Conservation (phyloP, 1,140 invertebrate species). For the Uloborus diversus region DNA sequence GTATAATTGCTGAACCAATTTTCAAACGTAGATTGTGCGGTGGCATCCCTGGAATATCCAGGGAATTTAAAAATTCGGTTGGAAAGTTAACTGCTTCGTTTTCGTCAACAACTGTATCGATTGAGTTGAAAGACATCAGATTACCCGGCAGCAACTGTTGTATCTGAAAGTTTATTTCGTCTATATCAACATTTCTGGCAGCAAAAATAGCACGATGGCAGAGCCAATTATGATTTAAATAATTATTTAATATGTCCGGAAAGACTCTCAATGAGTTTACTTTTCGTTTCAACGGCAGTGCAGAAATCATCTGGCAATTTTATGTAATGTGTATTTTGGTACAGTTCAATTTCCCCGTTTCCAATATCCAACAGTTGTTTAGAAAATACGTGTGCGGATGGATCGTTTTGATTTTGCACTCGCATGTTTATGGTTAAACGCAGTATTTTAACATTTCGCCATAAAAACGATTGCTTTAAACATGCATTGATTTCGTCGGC, state of each 20-base stretch:
- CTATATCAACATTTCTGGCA: constrained; percentile 18
- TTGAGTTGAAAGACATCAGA: background rate
- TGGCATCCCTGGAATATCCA: background rate
- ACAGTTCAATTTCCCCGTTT: constrained; percentile 1
- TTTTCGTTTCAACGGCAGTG: background rate
- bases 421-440: constrained; percentile 57
- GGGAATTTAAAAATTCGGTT: constrained; percentile 23
- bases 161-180: constrained; percentile 1
- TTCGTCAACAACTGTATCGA: constrained; percentile 6
- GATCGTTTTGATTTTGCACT: background rate
- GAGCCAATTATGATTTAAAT: constrained; percentile 19
- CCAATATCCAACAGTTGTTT: constrained; percentile 53
- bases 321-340: background rate
- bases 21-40: background rate
- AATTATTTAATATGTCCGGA: constrained; percentile 18
- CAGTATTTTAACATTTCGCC: constrained; percentile 18
- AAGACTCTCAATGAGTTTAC: constrained; percentile 31
- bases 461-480: constrained; percentile 61
- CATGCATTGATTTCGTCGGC: constrained; percentile 64
- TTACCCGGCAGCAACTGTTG: constrained; percentile 14
- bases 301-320: constrained; percentile 34
- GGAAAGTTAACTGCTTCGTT: constrained; percentile 14
- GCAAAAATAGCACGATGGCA: constrained; percentile 9
- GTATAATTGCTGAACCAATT: background rate
- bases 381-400: constrained; percentile 19